Evolutionary conservation across 2,797 vertebrate genomes (phyloP).

Genomic region (Austrolebias charrua): DNA sequence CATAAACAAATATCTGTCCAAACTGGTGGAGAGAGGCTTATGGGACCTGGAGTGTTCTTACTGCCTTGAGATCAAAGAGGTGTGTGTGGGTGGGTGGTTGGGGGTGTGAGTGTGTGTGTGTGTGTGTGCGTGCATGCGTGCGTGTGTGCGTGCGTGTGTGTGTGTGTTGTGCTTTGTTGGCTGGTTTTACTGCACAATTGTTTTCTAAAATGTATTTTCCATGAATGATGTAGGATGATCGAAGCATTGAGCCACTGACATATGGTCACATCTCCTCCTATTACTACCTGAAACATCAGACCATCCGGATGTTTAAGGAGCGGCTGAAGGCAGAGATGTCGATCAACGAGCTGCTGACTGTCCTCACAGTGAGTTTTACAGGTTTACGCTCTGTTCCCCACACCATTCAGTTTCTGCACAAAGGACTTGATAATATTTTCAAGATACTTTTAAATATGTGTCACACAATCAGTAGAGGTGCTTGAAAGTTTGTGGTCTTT

Average conservation of each 20-base stretch:
- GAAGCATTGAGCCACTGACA: constrained; percentile 85
- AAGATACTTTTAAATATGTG: no score
- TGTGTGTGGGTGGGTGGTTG: constrained; percentile 38
- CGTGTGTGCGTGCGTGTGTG: no score
- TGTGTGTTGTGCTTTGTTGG: neutral
- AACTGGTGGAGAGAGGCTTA: constrained; percentile 89
- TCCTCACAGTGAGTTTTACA: constrained; percentile 87
- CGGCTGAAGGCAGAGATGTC: constrained; percentile 86
- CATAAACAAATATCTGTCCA: constrained; percentile 92
- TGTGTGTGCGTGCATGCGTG: neutral
- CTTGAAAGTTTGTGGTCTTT: no score
- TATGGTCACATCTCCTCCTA: constrained; percentile 93
- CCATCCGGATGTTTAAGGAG: constrained; percentile 91
- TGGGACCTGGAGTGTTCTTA: constrained; percentile 90
- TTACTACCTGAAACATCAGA: constrained; percentile 95
- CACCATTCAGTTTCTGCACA: no score
- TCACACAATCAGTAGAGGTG: no score
- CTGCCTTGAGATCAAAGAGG: constrained; percentile 93
- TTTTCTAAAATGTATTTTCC: neutral
- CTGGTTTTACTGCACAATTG: neutral
- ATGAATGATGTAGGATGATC: constrained; percentile 81
- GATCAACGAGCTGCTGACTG: constrained; percentile 85
- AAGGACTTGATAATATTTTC: no score
- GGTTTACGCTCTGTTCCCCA: no score
- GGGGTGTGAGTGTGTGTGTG: constrained; percentile 63